phyloP scores from a whole-genome alignment of 2,888 invertebrate genomes.

The Agrotis puta region DNA sequence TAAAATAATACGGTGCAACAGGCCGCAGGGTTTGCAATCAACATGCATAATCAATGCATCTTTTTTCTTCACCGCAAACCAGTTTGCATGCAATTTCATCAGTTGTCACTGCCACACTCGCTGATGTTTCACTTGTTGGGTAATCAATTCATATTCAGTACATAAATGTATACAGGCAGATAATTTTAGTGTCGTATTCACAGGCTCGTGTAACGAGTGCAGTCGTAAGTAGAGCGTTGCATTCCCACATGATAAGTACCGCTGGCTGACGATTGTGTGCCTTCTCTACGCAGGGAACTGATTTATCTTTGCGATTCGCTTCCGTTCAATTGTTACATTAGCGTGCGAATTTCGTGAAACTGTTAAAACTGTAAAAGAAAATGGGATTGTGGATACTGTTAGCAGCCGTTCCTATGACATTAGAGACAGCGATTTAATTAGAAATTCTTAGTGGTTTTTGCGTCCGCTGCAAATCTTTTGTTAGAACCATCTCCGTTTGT shows the following conservation, averaged over 20 bases:
- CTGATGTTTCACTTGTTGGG: conserved; percentile 28
- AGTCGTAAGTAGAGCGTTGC: conserved; percentile 85
- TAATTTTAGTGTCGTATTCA: conserved; percentile 64
- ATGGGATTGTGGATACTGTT: conserved; percentile 2
- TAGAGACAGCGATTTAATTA: not conserved
- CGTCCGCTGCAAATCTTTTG: not conserved
- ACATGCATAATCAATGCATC: not conserved
- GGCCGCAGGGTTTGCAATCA: not conserved
- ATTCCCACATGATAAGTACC: conserved; percentile 85
- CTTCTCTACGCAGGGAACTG: conserved; percentile 79
- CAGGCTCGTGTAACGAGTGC: conserved; percentile 76
- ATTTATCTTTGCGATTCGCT: conserved; percentile 81
- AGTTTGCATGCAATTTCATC: conserved; percentile 27
- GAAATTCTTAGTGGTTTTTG: not conserved
- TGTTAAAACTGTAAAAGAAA: conserved; percentile 50
- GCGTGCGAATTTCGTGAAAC: conserved; percentile 71
- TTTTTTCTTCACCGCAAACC: conserved; percentile 13
- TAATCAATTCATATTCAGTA: conserved; percentile 34
- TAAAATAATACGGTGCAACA: not conserved
- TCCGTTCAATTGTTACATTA: conserved; percentile 73
- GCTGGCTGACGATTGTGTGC: conserved; percentile 67
- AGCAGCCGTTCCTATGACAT: not conserved
- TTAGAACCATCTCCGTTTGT: not conserved
- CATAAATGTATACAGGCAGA: conserved; percentile 34
- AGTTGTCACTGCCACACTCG: conserved; percentile 27